Evolutionary conservation across 53 echinoderm and acorn worm genomes (phyloP).

Genomic region (Echinometra lucunter): DNA sequence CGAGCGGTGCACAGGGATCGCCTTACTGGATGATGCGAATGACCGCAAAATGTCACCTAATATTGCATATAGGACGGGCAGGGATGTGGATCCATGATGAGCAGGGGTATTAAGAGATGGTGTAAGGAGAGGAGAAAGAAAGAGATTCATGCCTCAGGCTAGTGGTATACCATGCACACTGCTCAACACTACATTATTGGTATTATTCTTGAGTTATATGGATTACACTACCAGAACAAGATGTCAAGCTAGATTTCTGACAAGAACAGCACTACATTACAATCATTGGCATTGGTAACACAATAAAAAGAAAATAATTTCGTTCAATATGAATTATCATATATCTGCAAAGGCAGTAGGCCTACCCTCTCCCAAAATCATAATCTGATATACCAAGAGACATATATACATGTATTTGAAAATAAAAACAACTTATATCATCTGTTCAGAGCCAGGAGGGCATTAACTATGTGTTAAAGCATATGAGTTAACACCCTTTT

Average conservation of each 20-base stretch:
- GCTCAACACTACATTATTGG: conserved; percentile 66
- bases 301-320: neutral
- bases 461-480: too few species aligned
- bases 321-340: neutral
- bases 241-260: conserved; percentile 41
- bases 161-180: conserved; percentile 51
- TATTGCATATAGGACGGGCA: conserved; percentile 66
- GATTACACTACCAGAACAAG: conserved; percentile 60
- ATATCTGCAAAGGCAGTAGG: neutral
- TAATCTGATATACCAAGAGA: neutral
- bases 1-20: conserved; percentile 65
- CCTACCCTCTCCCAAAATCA: neutral
- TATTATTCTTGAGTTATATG: conserved; percentile 65
- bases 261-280: neutral
- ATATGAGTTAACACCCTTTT: too few species aligned
- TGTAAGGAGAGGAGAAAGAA: conserved; percentile 45
- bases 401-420: neutral
- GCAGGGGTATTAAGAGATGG: conserved; percentile 39
- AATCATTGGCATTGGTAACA: neutral
- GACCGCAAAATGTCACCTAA: conserved; percentile 73
- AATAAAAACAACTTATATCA: neutral
- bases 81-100: conserved; percentile 40
- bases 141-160: conserved; percentile 57
- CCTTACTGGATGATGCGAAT: conserved; percentile 70
- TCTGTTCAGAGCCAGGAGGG: too few species aligned